Evolutionary conservation across 2,113 vertebrate genomes (phyloP).

Genomic region (Tympanuchus pallidicinctus): DNA sequence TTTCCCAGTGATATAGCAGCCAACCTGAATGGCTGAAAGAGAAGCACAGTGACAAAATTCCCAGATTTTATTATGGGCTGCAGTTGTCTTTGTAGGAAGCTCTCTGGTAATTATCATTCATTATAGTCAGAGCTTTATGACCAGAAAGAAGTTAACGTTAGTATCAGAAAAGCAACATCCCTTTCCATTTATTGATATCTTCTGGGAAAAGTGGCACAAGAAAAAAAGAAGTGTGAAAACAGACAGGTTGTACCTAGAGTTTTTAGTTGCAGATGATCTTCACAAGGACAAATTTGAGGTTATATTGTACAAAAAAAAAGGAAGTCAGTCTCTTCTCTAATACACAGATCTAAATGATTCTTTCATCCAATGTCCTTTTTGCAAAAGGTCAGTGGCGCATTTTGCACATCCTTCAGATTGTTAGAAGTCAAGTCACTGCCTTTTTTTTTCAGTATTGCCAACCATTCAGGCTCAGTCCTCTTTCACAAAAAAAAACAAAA

Average conservation of each 20-base stretch:
- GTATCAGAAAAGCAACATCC: background rate
- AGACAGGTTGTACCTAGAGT: rapidly evolving
- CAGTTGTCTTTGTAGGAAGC: background rate
- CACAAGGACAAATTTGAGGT: background rate
- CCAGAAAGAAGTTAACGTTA: background rate
- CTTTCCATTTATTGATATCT: background rate
- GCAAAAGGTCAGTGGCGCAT: background rate
- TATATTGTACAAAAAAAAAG: background rate
- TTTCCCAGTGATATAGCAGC: background rate
- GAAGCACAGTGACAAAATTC: background rate
- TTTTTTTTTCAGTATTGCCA: background rate
- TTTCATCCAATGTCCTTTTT: background rate
- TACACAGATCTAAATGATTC: background rate
- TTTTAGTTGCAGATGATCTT: background rate
- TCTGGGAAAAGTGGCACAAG: background rate
- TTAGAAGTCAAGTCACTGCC: slow-evolving; percentile 2
- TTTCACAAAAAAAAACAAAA: background rate
- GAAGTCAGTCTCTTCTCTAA: background rate
- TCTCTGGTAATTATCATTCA: background rate
- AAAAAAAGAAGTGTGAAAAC: background rate
- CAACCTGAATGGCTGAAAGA: background rate
- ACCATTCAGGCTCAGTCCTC: background rate
- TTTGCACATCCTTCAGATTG: slow-evolving; percentile 20
- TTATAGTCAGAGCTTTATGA: background rate
- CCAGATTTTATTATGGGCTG: background rate